Evolutionary conservation across 1,140 invertebrate genomes (phyloP), one percentile per base, ranked within the genome.

Genomic region (Copidosoma floridanum): DNA sequence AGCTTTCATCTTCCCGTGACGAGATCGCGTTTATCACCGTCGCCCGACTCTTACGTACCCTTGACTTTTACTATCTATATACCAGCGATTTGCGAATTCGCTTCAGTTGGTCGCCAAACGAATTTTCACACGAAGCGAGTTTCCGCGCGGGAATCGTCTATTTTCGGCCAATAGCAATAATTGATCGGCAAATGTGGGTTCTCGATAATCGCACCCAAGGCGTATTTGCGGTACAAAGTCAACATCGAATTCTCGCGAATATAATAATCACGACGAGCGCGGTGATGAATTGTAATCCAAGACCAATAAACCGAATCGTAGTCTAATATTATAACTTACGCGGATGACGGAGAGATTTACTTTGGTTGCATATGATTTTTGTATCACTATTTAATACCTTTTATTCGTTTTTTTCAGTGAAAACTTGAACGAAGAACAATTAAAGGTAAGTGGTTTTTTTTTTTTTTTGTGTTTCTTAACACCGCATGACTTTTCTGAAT

Each of bases 371-470:
- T n/a, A n/a, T n/a, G n/a, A n/a, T n/a, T n/a, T n/a, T n/a, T n/a
- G n/a, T n/a, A n/a, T n/a, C n/a, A n/a, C n/a, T n/a, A n/a, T n/a
- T n/a, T n/a, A n/a, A n/a, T n/a, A n/a, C n/a, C n/a, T 58, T 44
- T 59, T 62, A 61, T 57, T 51, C 52, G 55, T 57, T 47, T 46
- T 23, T 73, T 74, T 46, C 66, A 78, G 74, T 8, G 68, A 68
- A 11, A 72, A 57, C 50, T 48, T 72, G 32, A 48, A 65, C 5
- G 76, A 76, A 23, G 66, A 68, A 7, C 73, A 74, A 29, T 57
- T 76, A 1, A 74, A 76, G 73, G 76, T 78, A 71, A 69, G 21
- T 41, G 18, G 43, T 27, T 37, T 27, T 52, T 43, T 44, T 37
- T 29, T n/a, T n/a, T n/a, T n/a, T n/a, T n/a, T n/a, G n/a, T n/a